These are phyloP conservation scores for Chamaea fasciata DNA, from an alignment of 2,113 vertebrate species.

Conservation along the genomic window DNA sequence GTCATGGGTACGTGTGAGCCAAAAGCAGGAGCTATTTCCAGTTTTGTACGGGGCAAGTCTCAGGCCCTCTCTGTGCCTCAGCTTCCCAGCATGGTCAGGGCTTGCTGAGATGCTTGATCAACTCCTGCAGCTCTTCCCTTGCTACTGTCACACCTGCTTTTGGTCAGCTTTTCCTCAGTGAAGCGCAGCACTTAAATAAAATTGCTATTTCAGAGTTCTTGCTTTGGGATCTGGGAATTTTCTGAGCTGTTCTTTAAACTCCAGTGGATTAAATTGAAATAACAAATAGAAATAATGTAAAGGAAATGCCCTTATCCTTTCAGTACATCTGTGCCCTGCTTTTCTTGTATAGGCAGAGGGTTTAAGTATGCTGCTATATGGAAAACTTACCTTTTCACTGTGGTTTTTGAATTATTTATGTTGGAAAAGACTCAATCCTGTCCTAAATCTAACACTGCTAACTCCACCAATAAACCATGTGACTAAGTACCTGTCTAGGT, in stretches of 20 bases:
- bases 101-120: not conserved
- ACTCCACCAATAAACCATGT: not conserved
- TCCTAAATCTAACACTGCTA: not conserved
- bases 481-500: not conserved
- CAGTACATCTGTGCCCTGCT: not conserved
- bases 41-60: not conserved
- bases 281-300: not conserved
- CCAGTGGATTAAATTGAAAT: not conserved
- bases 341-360: not conserved
- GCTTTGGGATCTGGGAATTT: not conserved
- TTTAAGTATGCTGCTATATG: not conserved
- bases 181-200: not conserved
- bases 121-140: not conserved
- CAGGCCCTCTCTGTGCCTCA: not conserved
- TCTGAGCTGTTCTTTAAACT: not conserved
- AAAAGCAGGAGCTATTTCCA: not conserved
- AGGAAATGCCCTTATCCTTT: not conserved
- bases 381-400: not conserved
- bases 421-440: not conserved
- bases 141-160: not conserved
- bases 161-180: not conserved
- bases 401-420: not conserved
- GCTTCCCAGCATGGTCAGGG: not conserved
- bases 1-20: rapidly evolving
- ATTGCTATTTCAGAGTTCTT: not conserved